phyloP scores from a whole-genome alignment of 2,113 vertebrate species.

The Holacanthus passer region DNA sequence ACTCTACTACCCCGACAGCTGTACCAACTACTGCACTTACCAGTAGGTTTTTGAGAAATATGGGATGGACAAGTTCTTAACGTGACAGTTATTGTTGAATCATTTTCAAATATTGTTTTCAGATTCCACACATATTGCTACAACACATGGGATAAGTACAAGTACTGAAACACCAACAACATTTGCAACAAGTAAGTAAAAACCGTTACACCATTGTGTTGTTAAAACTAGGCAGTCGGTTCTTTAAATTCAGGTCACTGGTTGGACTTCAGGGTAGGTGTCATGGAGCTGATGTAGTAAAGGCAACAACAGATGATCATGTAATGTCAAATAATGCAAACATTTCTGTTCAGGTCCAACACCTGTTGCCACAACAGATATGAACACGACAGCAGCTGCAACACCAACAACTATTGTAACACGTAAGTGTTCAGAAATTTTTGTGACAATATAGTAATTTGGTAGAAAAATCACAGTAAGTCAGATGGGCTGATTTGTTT shows the following conservation, averaged over 20 bases:
- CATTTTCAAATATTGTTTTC: neutral
- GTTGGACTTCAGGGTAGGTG: neutral
- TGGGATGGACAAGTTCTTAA: no score
- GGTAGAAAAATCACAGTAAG: no score
- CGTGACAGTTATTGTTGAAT: no score
- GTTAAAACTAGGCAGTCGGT: neutral
- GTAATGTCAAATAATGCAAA: no score
- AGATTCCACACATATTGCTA: neutral
- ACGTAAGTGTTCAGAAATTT: neutral
- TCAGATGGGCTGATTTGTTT: no score
- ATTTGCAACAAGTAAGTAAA: constrained; percentile 7
- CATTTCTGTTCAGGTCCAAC: neutral
- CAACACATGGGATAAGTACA: no score
- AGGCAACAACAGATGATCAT: no score
- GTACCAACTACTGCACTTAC: neutral
- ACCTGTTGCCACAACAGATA: no score
- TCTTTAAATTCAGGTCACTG: neutral
- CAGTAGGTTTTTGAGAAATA: neutral
- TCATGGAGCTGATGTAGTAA: neutral
- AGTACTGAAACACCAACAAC: neutral
- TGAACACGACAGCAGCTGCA: no score
- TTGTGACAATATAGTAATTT: no score
- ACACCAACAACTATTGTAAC: neutral
- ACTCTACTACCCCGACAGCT: neutral
- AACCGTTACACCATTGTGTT: neutral